Conservation (phyloP, 2,797 vertebrate genomes). For the Muscicapa comitata region DNA sequence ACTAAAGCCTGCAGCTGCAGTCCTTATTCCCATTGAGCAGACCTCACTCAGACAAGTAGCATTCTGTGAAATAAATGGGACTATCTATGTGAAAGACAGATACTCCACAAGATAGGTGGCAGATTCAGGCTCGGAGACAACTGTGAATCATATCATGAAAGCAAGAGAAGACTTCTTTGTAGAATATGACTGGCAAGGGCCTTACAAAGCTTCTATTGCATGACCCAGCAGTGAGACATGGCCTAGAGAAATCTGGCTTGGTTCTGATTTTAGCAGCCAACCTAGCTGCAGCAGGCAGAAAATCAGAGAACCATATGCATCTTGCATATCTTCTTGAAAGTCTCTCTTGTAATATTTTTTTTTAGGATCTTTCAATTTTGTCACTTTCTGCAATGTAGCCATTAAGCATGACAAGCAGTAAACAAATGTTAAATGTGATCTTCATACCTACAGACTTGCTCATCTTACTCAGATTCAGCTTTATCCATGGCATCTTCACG, state of each 20-base stretch:
- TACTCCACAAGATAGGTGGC: not conserved
- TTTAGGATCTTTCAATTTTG: not conserved
- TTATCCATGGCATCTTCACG: not conserved
- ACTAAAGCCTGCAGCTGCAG: not conserved
- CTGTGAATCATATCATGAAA: not conserved
- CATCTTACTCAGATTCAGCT: not conserved
- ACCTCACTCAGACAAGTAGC: not conserved
- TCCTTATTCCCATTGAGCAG: not conserved
- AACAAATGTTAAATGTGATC: not conserved
- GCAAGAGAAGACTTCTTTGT: not conserved
- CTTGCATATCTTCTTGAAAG: not conserved
- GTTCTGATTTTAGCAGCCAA: not conserved
- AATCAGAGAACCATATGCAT: not conserved
- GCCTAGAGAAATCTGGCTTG: not conserved
- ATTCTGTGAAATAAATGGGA: not conserved
- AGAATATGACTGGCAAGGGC: not conserved
- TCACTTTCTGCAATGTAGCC: not conserved
- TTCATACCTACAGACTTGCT: not conserved
- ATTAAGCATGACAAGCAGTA: not conserved
- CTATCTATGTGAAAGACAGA: not conserved
- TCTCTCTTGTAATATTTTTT: not conserved
- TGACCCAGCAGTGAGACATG: not conserved
- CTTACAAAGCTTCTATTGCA: not conserved
- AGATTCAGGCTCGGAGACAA: not conserved
- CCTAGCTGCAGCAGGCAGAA: not conserved